Conservation (phyloP, 35 echinoderm and acorn worm species). For the Heliocidaris erythrogramma region DNA sequence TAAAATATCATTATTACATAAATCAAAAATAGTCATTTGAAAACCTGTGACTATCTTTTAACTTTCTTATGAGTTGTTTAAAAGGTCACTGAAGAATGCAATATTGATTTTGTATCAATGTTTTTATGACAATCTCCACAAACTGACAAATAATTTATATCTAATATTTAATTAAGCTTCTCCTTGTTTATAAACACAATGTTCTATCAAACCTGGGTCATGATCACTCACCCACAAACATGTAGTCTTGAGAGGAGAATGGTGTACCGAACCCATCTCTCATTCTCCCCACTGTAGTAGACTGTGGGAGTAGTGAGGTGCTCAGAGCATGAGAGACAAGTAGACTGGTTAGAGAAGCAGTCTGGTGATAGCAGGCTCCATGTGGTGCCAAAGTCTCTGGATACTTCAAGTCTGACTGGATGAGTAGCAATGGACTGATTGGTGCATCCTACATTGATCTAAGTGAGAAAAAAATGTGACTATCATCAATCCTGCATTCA, state of each 20-base stretch:
- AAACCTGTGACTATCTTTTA: too few relatives aligned
- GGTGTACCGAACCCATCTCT: slow-evolving; percentile 67
- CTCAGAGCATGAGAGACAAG: slow-evolving; percentile 66
- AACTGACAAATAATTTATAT: too few relatives aligned
- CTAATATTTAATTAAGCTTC: too few relatives aligned
- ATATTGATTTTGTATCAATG: too few relatives aligned
- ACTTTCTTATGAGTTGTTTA: too few relatives aligned
- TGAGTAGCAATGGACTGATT: slow-evolving; percentile 27
- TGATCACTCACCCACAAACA: slow-evolving; percentile 78
- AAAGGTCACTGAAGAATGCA: too few relatives aligned
- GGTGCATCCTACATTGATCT: slow-evolving; percentile 93
- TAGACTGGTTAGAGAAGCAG: slow-evolving; percentile 56
- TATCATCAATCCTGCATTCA: too few relatives aligned
- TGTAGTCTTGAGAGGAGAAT: slow-evolving; percentile 78
- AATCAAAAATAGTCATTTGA: too few relatives aligned
- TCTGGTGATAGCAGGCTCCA: slow-evolving; percentile 82
- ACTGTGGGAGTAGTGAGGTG: slow-evolving; percentile 66
- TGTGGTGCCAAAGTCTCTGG: slow-evolving; percentile 66
- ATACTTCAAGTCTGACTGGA: slow-evolving; percentile 72
- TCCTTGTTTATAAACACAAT: too few relatives aligned
- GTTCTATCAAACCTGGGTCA: neutral
- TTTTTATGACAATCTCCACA: too few relatives aligned
- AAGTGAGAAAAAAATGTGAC: neutral
- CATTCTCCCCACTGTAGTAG: slow-evolving; percentile 74
- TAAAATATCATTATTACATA: too few relatives aligned